Percentiles rank a stretch among this genome's conserved stretches.
These are phyloP conservation scores for Salarias fasciatus DNA, from an alignment of 2,797 vertebrate species.

Conservation along the genomic window DNA sequence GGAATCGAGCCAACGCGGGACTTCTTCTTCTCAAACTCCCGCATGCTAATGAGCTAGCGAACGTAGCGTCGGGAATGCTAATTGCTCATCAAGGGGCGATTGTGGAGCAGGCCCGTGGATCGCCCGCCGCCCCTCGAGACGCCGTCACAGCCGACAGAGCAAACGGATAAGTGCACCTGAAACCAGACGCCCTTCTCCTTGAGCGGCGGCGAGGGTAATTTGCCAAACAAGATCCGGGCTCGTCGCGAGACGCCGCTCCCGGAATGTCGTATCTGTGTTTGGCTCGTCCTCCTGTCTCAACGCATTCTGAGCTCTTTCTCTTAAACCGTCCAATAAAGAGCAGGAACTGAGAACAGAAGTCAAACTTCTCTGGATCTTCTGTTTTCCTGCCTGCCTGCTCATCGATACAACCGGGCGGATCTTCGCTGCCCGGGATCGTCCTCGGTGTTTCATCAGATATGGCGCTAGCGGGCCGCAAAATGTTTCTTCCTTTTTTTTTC, in stretches of 20 bases:
- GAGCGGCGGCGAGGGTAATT: conserved; percentile 57
- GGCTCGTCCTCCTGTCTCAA: conserved; percentile 15
- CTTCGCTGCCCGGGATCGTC: conserved; percentile 6
- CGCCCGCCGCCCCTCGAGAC: conserved; percentile 32
- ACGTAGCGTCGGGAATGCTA: conserved; percentile 39
- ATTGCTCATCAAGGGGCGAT: conserved; percentile 46
- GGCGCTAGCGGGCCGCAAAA: conserved; percentile 9
- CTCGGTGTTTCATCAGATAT: conserved; percentile 19
- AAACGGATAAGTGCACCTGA: conserved; percentile 55
- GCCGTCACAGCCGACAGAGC: conserved; percentile 53
- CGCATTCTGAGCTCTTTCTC: conserved; percentile 7
- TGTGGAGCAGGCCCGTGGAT: conserved; percentile 6
- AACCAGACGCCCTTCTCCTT: conserved; percentile 38
- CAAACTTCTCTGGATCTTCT: not conserved
- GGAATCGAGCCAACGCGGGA: conserved; percentile 10
- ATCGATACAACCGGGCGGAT: not conserved
- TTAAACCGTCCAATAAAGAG: not conserved
- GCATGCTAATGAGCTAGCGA: conserved; percentile 18
- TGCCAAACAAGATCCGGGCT: conserved; percentile 44
- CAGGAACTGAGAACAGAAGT: not conserved
- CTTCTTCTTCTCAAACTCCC: conserved; percentile 19
- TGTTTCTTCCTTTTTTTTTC: too few relatives aligned
- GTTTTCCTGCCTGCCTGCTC: not conserved
- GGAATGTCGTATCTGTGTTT: conserved; percentile 32
- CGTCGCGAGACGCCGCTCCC: conserved; percentile 10